A percentile compares a stretch with the other conserved stretches of the same genome.
These are phyloP conservation scores for Chloropsis hardwickii DNA, from an alignment of 2,113 vertebrate genomes.

Conservation along the genomic window DNA sequence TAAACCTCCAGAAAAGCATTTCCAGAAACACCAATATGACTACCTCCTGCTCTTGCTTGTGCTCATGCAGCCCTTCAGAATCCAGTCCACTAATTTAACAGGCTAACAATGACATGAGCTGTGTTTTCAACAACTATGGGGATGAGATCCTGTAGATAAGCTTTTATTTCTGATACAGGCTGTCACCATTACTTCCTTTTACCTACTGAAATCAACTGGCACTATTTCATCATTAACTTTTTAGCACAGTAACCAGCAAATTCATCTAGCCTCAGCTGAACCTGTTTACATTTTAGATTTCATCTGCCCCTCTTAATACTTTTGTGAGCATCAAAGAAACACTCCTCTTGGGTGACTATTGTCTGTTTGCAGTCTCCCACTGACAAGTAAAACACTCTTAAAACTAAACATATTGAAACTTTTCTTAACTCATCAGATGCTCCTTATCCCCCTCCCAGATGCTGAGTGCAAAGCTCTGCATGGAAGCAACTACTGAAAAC, in stretches of 20 bases:
- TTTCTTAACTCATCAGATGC: neutral
- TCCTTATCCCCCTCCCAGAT: neutral
- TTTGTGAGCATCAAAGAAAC: neutral
- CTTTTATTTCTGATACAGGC: neutral
- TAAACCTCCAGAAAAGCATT: neutral
- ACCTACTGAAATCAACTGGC: neutral
- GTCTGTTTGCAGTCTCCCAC: neutral
- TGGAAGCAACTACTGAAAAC: neutral
- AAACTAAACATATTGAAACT: neutral
- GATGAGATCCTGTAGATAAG: neutral
- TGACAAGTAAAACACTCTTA: neutral
- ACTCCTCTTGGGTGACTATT: neutral
- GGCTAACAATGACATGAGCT: neutral
- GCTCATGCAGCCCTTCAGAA: neutral
- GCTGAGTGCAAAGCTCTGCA: neutral
- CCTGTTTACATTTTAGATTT: conserved; percentile 19
- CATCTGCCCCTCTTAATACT: neutral
- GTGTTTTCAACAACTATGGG: neutral
- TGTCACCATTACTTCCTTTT: neutral
- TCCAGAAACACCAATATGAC: neutral
- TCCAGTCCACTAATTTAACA: neutral
- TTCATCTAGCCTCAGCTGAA: neutral
- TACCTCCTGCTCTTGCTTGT: neutral
- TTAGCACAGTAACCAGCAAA: neutral
- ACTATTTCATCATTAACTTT: neutral